These are phyloP conservation scores for Choristoneura rosaceana DNA, from an alignment of 2,888 invertebrate genomes.

Conservation along the genomic window DNA sequence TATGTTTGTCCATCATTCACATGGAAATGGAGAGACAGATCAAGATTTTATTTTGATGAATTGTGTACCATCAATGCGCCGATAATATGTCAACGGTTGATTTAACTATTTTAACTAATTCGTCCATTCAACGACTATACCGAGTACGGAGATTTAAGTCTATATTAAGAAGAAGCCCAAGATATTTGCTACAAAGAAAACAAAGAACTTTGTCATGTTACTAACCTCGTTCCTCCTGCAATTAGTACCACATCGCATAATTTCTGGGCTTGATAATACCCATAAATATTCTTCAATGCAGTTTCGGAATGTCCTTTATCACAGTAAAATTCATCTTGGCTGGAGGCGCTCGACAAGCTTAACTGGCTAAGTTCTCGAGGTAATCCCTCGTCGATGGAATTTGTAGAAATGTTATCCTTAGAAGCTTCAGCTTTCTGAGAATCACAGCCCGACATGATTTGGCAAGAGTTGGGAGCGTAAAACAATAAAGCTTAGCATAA, in stretches of 20 bases:
- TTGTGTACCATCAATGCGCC: too few species aligned
- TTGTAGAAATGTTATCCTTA: constrained; percentile 81
- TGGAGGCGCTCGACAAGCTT: constrained; percentile 88
- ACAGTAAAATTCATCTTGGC: constrained; percentile 92
- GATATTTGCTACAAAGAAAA: not conserved
- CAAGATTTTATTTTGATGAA: too few species aligned
- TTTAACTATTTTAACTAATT: too few species aligned
- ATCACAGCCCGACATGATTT: constrained; percentile 76
- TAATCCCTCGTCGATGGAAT: constrained; percentile 84
- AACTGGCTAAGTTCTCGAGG: constrained; percentile 88
- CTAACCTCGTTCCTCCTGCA: constrained; percentile 89
- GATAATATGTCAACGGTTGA: too few species aligned
- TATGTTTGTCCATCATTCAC: too few species aligned
- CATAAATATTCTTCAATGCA: constrained; percentile 92
- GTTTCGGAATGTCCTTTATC: constrained; percentile 92
- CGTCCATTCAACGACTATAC: too few species aligned
- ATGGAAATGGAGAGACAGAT: too few species aligned
- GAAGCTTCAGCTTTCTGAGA: constrained; percentile 71
- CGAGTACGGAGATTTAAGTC: not conserved
- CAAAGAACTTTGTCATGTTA: constrained; percentile 43
- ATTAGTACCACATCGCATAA: constrained; percentile 95
- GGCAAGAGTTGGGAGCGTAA: constrained; percentile 26
- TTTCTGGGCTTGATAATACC: constrained; percentile 92
- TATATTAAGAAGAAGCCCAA: not conserved
- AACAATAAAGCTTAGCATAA: constrained; percentile 26